Conservation (phyloP, 2,113 vertebrate genomes). For the Cichladusa arquata region DNA sequence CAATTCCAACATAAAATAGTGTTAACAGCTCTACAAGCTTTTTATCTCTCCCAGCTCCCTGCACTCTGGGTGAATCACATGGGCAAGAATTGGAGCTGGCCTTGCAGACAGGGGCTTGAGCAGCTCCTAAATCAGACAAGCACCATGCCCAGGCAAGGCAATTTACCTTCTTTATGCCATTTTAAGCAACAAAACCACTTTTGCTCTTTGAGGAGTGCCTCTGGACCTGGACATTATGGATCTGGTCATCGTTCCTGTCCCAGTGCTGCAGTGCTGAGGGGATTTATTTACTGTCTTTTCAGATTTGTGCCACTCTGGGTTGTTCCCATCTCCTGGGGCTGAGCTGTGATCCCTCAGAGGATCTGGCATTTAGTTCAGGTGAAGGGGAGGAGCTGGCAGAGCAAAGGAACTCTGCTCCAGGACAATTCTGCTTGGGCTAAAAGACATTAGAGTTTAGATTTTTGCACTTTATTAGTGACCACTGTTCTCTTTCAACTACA, state of each 20-base stretch:
- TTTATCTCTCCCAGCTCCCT: background rate
- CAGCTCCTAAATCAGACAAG: background rate
- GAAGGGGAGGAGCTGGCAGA: background rate
- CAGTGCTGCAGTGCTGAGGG: rapidly evolving
- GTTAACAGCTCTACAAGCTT: conserved; percentile 8
- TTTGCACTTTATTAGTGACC: background rate
- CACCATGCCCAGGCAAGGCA: background rate
- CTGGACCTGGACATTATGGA: background rate
- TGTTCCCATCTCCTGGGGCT: background rate
- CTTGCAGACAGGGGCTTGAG: background rate
- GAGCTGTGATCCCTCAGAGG: background rate
- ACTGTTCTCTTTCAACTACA: background rate
- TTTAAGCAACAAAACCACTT: background rate
- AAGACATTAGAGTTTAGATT: background rate
- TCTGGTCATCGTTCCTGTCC: background rate
- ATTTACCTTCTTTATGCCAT: background rate
- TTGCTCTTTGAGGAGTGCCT: background rate
- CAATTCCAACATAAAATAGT: conserved; percentile 1
- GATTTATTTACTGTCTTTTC: background rate
- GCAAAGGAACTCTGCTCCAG: background rate
- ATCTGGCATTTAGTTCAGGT: background rate
- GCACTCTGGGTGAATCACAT: background rate
- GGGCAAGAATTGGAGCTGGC: background rate
- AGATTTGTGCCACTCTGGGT: background rate
- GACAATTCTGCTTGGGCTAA: background rate